phyloP scores from a whole-genome alignment of 2,797 vertebrate species.

The Ptychadena robeensis region DNA sequence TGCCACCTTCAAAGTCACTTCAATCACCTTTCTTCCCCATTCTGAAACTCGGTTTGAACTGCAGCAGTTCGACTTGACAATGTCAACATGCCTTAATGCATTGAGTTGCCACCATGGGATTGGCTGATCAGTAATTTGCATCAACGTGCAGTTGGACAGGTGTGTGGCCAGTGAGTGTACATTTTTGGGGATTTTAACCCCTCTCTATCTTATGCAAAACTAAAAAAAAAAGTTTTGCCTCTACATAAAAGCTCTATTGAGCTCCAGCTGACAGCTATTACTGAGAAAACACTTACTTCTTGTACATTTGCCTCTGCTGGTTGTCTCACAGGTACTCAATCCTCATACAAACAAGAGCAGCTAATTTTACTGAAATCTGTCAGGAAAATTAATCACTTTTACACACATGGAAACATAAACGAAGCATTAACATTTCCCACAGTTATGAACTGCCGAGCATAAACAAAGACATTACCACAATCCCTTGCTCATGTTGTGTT shows the following conservation, averaged over 20 bases:
- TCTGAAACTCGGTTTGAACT: no score
- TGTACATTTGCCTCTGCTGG: background rate
- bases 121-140: no score
- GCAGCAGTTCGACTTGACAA: no score
- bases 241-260: background rate
- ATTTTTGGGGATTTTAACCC: no score
- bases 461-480: constrained; percentile 50
- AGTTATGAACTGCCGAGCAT: constrained; percentile 42
- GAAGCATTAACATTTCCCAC: constrained; percentile 42
- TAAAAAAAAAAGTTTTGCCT: no score
- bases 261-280: background rate
- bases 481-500: constrained; percentile 45
- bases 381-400: constrained; percentile 50
- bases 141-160: no score
- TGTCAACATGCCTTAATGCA: no score
- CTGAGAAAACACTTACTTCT: background rate
- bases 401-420: constrained; percentile 49
- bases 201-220: no score
- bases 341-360: constrained; percentile 19
- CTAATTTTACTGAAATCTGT: constrained; percentile 37
- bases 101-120: no score
- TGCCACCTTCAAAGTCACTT: no score
- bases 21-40: no score
- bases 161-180: no score
- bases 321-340: constrained; percentile 2